Base-by-base conservation (phyloP, 2,113 vertebrate species). In the Clinocottus analis region DNA sequence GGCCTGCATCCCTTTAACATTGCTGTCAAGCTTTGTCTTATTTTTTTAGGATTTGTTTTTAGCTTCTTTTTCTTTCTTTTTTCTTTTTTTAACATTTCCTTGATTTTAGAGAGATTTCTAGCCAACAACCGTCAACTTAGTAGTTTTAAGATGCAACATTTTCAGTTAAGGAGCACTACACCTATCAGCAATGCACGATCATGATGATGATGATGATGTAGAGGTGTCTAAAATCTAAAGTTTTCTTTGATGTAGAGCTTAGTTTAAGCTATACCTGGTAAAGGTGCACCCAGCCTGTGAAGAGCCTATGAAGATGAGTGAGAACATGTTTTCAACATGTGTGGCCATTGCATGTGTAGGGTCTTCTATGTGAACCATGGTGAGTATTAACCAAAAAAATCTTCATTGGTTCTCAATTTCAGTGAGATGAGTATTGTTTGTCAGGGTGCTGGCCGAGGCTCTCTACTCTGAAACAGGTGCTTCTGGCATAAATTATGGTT, bases 381-480 rank as follows among this genome's bases (percentile, higher is more conserved):
- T 4, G 25, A 43, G 37, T 23, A 53, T 25, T n/a, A 41, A 27
- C 67, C 58, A 33, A 19, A n/a, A n/a, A n/a, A 47, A 43, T 17
- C 27, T 19, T 35, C 2, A 5, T 29, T 31, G 1, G 7, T 23
- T 60, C 7, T 59, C 12, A 60, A 3, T 29, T 39, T 35, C 13
- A 35, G 4, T 51, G 23, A 68, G 55, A 49, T 27, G 31, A 11
- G 19, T 13, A 19, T 7, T 29, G 45, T 55, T 19, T 5, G 21
- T 59, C 29, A 37, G 53, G n/a, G 51, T 33, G 62, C 39, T 47
- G 16, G 41, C 11, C 2, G 1, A 8, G 27, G 64, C 29, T n/a
- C 41, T 73, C 43, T 35, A 55, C 14, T 55, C 64, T 49, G 2
- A 49, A 39, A 51, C 74, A 77, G 41, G 31, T 29, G n/a, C 55